Evolutionary conservation across 2,888 invertebrate species (phyloP).

Genomic region (Lasioglossum marginatum): DNA sequence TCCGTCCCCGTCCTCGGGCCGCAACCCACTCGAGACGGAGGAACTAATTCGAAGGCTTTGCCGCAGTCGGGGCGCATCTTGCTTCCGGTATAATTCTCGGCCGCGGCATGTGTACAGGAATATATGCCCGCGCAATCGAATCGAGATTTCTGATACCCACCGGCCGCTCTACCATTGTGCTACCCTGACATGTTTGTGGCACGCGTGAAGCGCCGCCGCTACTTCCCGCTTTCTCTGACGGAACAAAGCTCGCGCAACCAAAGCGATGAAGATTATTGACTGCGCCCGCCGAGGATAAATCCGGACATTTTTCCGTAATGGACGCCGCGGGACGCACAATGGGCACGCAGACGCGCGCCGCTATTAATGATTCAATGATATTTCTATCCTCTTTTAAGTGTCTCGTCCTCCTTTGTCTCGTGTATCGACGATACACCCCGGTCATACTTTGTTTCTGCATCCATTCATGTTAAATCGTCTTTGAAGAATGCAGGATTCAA

Average conservation of each 20-base stretch:
- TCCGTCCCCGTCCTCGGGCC: neutral
- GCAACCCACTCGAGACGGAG: conserved; percentile 68
- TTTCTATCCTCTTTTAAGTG: neutral
- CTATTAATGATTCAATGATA: conserved; percentile 3
- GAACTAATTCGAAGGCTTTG: conserved; percentile 76
- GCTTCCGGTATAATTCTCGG: conserved; percentile 73
- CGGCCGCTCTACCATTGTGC: conserved; percentile 44
- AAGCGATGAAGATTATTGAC: conserved; percentile 8
- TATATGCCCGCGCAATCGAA: conserved; percentile 55
- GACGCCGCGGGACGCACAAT: neutral
- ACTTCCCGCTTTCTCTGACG: conserved; percentile 24
- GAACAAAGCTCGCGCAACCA: neutral
- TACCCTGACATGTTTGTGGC: conserved; percentile 48
- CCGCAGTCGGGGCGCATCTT: conserved; percentile 74
- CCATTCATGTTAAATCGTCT: neutral
- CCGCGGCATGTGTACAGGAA: conserved; percentile 35
- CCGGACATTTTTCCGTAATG: neutral
- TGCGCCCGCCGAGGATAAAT: conserved; percentile 1
- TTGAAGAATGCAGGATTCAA: neutral
- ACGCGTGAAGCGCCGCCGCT: conserved; percentile 21
- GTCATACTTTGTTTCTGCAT: neutral
- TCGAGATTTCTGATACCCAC: conserved; percentile 65
- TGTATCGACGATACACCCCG: neutral
- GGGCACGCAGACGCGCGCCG: neutral
- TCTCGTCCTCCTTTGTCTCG: neutral